Evolutionary conservation across 2,888 invertebrate species (phyloP), one percentile per base, ranked within the genome.

Genomic region (Apotomis turbidana): DNA sequence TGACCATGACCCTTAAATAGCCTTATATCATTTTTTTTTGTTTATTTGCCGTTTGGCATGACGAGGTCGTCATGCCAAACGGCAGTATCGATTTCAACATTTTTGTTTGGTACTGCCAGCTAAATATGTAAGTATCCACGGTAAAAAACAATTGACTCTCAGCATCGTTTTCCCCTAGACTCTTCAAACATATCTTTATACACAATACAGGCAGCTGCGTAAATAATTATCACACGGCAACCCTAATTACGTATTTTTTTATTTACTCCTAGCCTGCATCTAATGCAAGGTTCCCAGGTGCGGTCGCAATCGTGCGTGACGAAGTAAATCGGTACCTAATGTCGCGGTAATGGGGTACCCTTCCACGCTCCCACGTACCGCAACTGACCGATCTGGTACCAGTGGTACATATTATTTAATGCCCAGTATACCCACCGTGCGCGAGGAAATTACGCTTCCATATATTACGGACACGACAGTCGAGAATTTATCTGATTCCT

Each of bases 281-380:
- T 73, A 71, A 62, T 61, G 59, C 67, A 57, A 52, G 70, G 73
- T 73, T 74, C 78, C 75, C 74, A 75, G 60, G 74, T 74, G 60
- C 70, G 49, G 64, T 75, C 63, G 75, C 76, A 83, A 81, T 84
- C 81, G 80, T 74, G 75, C 79, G 84, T 86, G 81, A 84, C 86
- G 81, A 84, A 85, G 82, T 81, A 82, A 85, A 85, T 87, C 82
- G 80, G 83, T 67, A 52, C 72, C 68, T 87, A 87, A 87, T 87
- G 84, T 84, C 81, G 78, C 81, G 82, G 77, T 87, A 85, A 87
- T 84, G 81, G 80, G 74, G 69, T 13, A 67, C 54, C 64, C 62
- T 63, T 59, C 52, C 8, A 51, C 62, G 51, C 51, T 70, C 76
- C 70, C 77, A 75, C 74, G 77, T 74, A 77, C 78, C 10, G 63